Evolutionary conservation across 2,113 vertebrate genomes (phyloP).

Genomic region (Synchiropus splendidus): DNA sequence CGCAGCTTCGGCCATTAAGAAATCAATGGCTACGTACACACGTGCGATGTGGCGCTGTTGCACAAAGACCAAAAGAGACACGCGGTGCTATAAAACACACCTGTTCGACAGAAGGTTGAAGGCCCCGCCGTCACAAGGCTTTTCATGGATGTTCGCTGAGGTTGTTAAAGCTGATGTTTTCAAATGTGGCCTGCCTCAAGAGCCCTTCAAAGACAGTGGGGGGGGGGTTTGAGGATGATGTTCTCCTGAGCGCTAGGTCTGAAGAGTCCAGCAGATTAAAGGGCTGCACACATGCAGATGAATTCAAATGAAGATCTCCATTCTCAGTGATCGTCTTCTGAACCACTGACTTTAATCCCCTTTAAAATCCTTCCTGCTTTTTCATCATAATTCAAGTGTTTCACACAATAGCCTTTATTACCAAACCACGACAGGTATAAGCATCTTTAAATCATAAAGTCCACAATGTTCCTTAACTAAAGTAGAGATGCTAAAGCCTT

Average conservation of each 20-base stretch:
- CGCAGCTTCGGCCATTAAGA: slow-evolving; percentile 20
- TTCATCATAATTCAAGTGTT: too few relatives aligned
- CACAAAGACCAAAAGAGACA: slow-evolving; percentile 30
- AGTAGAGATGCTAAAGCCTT: too few relatives aligned
- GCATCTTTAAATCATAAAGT: too few relatives aligned
- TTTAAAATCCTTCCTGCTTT: too few relatives aligned
- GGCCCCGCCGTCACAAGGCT: slow-evolving; percentile 25
- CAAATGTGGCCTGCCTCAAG: slow-evolving; percentile 28
- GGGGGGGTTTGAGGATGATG: slow-evolving; percentile 3
- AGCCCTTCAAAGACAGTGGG: slow-evolving; percentile 3
- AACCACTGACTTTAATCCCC: too few relatives aligned
- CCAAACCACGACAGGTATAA: too few relatives aligned
- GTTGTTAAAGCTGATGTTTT: slow-evolving; percentile 40
- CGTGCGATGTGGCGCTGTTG: slow-evolving; percentile 4
- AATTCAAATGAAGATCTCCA: too few relatives aligned
- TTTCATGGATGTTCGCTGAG: slow-evolving; percentile 33
- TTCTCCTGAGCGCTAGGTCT: slow-evolving; percentile 3
- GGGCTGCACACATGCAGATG: too few relatives aligned
- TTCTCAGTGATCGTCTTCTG: too few relatives aligned
- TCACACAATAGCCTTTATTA: too few relatives aligned
- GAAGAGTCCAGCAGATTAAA: too few relatives aligned
- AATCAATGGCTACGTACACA: background rate
- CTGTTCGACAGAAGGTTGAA: slow-evolving; percentile 41
- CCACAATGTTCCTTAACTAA: too few relatives aligned
- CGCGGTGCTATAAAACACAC: slow-evolving; percentile 45